These are phyloP conservation scores for Hydractinia echinata DNA, from an alignment of 30 jellyfish, hydroid and myxozoan genomes.

Conservation along the genomic window DNA sequence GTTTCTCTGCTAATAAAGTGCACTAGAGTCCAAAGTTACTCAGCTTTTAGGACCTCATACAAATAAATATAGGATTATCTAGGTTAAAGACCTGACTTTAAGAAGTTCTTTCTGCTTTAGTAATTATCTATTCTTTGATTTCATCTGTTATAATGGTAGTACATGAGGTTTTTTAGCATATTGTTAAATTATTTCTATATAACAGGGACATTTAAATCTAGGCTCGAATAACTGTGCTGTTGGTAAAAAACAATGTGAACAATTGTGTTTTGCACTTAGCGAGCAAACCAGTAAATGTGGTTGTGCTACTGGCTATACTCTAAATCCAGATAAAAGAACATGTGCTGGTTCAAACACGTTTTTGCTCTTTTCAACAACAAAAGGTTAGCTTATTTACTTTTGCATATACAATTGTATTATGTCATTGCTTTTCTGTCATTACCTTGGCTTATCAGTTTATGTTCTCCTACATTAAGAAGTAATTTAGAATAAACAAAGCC, in stretches of 20 bases:
- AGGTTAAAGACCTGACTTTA: no score
- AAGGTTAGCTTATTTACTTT: slow-evolving; percentile 41
- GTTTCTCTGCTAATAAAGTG: no score
- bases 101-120: no score
- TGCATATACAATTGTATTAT: background rate
- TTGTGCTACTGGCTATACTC: slow-evolving; percentile 83
- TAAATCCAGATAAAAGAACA: slow-evolving; percentile 45
- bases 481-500: no score
- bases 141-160: no score
- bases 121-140: no score
- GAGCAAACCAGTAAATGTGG: slow-evolving; percentile 40
- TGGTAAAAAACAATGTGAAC: slow-evolving; percentile 71
- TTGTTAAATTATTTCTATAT: no score
- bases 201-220: background rate
- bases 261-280: slow-evolving; percentile 68
- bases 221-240: slow-evolving; percentile 51
- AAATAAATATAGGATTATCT: no score
- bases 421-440: background rate
- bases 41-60: no score
- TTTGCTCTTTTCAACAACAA: slow-evolving; percentile 65
- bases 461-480: background rate
- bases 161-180: no score
- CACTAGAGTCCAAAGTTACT: no score
- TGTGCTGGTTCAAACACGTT: slow-evolving; percentile 69
- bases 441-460: background rate